phyloP scores from a whole-genome alignment of 2,888 invertebrate species.

The Drosophila pseudotalamancana region DNA sequence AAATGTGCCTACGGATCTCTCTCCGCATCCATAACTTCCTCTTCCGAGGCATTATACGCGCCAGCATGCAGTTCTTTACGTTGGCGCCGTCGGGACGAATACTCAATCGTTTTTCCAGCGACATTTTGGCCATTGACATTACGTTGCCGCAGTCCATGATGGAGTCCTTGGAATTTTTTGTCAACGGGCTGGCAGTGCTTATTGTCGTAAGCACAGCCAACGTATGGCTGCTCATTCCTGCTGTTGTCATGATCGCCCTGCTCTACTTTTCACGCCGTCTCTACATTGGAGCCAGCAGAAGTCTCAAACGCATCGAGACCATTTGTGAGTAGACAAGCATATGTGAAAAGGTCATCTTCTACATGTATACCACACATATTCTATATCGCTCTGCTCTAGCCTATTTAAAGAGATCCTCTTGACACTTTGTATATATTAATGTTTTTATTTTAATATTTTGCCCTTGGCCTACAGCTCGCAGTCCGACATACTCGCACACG shows the following conservation, averaged over 20 bases:
- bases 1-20: constrained; percentile 90
- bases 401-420: too few relatives aligned
- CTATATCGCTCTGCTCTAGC: too few relatives aligned
- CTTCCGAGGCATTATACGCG: constrained; percentile 89
- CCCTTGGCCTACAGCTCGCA: constrained; percentile 86
- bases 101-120: constrained; percentile 91
- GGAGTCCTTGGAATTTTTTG: constrained; percentile 86
- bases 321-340: constrained; percentile 74
- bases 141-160: constrained; percentile 86
- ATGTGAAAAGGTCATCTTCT: too few relatives aligned
- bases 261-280: constrained; percentile 86
- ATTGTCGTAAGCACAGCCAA: constrained; percentile 88
- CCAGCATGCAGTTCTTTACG: constrained; percentile 91
- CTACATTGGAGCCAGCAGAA: constrained; percentile 86
- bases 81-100: constrained; percentile 88
- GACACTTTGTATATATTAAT: too few relatives aligned
- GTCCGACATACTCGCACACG: constrained; percentile 91
- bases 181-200: constrained; percentile 85
- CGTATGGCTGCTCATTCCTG: constrained; percentile 87
- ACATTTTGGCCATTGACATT: constrained; percentile 88
- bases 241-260: constrained; percentile 86
- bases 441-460: not conserved
- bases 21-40: constrained; percentile 90
- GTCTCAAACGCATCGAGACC: constrained; percentile 85
- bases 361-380: too few relatives aligned